These are phyloP conservation scores for Hydrochoerus hydrochaeris DNA, from an alignment of 2,113 vertebrate genomes.

Conservation along the genomic window DNA sequence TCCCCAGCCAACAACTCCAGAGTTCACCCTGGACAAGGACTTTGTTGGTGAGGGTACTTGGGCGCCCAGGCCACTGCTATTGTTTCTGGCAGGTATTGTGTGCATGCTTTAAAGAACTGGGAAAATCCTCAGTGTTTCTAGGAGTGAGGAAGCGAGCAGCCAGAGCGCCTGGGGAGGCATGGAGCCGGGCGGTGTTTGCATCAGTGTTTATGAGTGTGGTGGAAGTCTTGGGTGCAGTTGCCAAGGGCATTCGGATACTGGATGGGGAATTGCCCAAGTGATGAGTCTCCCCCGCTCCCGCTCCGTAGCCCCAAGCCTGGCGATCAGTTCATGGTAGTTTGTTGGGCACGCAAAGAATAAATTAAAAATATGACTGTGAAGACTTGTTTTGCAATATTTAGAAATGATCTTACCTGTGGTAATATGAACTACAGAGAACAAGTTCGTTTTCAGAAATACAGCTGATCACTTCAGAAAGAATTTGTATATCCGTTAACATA, in stretches of 20 bases:
- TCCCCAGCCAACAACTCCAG: background rate
- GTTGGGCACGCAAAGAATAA: slow-evolving; percentile 25
- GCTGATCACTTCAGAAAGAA: background rate
- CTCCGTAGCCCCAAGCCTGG: background rate
- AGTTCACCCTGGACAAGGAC: background rate
- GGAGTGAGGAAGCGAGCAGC: background rate
- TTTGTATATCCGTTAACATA: background rate
- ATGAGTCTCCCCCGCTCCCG: background rate
- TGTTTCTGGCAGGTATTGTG: slow-evolving; percentile 36
- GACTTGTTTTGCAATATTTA: background rate
- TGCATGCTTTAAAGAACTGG: background rate
- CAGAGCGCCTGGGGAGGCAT: background rate
- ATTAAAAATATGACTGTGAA: slow-evolving; percentile 10
- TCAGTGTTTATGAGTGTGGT: background rate
- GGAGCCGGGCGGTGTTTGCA: background rate
- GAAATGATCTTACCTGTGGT: background rate
- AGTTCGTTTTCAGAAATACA: background rate
- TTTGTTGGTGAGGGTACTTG: background rate
- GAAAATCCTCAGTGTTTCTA: background rate
- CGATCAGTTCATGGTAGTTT: background rate
- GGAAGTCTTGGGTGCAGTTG: background rate
- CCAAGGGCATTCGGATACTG: background rate
- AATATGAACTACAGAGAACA: background rate
- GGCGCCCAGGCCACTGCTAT: background rate
- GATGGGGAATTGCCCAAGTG: slow-evolving; percentile 22